Evolutionary conservation across 2,888 invertebrate genomes (phyloP), one percentile per base, ranked within the genome.

Genomic region (Polydrusus tereticollis): DNA sequence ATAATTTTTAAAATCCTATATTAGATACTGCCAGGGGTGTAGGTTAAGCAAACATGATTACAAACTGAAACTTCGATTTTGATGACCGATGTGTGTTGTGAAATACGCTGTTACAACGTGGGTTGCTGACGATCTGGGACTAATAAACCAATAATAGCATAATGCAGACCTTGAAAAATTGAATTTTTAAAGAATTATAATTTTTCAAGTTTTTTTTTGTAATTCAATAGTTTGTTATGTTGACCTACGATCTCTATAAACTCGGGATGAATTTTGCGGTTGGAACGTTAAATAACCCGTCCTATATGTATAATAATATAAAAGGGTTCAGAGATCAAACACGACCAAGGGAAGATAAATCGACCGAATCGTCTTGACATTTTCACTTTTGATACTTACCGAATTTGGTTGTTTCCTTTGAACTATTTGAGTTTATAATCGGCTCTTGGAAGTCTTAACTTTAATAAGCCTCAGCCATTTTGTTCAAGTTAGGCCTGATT

Each of bases 271-370:
- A 52, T 5, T 16, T 52, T 29, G 26, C 23, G 29, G 14, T 52
- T 52, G 6, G 52, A 29, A 52, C 26, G 52, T 52, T 52, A 52
- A 16, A 21, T 29, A 29, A 52, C n/a, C 52, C 26, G 52, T 52
- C 52, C 52, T 52, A 29, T 52, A 29, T 52, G 26, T 29, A 29
- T n/a, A n/a, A n/a, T n/a, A n/a, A n/a, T 52, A 29, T 52, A 14
- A 52, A 52, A 29, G 29, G 29, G 29, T 8, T 26, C 16, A 14
- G 14, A 29, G 52, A 29, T 52, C 52, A 52, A 29, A 52, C 26
- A 3, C n/a, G n/a, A 52, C 47, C 47, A 23, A 50, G 18, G 50
- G 26, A n/a, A 7, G n/a, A 14, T 20, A 45, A 26, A 50, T 50
- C 50, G 23, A 50, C 23, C n/a, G 50, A 50, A 14, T 14, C 14